Base-by-base conservation (phyloP, 1,140 invertebrate genomes). In the Scaptomyza graminum region DNA sequence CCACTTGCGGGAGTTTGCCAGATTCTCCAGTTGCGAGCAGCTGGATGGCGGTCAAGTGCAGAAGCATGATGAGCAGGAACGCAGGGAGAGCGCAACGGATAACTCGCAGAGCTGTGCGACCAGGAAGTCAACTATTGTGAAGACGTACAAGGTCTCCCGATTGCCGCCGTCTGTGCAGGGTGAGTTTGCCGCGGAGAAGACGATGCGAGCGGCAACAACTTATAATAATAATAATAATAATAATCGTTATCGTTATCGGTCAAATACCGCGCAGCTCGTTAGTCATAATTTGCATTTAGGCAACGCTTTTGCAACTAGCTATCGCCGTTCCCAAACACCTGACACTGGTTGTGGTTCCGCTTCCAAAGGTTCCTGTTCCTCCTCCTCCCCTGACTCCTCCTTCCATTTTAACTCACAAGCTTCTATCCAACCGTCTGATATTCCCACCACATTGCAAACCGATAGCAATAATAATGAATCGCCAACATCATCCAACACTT, bases 1-100 rank as follows among this genome's bases (percentile, higher is more conserved):
- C 72, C 96, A 96, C 91, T 92, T 97, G 62, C 94, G 94, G 75
- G 96, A 96, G 78, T 95, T 96, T 77, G 93, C 95, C 56, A 93
- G 93, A 55, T 90, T 91, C 62, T 85, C 89, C 5, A 90, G 63
- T 13, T 69, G 79, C 49, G 88, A 90, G 11, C 74, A 88, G 44
- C 69, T 90, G 31, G 82, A 80, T 7, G 85, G 74, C 54, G 88
- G 68, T 0, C 82, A 85, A 8, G 46, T 82, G 66, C 70, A 85
- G 60, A 78, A 74, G 0, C 79, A 90, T 34, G 82, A 89, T 60
- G 37, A 91, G 73, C 84, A 91, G 77, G 90, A 91, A 44, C 62
- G 63, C 0, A 67, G 69, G 2, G 74, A 91, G 25, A 80, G 90
- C 50, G 88, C 67, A 41, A 92, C 92, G 52, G 94, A 93, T 64